Evolutionary conservation across 2,888 invertebrate genomes (phyloP).

Genomic region (Leucophora obtusa): DNA sequence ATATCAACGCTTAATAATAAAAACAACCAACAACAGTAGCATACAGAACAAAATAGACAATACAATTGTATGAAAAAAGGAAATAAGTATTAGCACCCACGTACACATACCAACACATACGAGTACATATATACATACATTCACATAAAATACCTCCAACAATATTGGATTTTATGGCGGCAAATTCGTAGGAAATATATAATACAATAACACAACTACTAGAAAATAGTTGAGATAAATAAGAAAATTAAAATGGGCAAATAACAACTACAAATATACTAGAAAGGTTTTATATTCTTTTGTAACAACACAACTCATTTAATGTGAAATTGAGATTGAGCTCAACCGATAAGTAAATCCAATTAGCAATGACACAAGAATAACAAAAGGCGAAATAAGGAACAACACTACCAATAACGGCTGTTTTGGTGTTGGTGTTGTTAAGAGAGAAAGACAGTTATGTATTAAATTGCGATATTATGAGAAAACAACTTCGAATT

Average conservation of each 20-base stretch:
- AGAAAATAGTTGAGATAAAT: neutral
- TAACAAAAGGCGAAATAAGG: constrained; percentile 9
- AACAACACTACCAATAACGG: constrained; percentile 24
- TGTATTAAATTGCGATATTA: neutral
- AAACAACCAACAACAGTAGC: constrained; percentile 6
- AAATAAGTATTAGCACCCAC: constrained; percentile 9
- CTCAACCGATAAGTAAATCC: constrained; percentile 66
- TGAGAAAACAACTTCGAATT: neutral
- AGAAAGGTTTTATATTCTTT: neutral
- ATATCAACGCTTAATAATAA: constrained; percentile 20
- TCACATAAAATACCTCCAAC: neutral
- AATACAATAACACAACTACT: neutral
- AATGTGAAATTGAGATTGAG: constrained; percentile 66
- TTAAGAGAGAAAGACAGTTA: neutral
- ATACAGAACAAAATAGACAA: neutral
- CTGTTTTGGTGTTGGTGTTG: neutral
- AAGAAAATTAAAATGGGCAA: constrained; percentile 1
- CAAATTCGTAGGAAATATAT: neutral
- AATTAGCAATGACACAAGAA: constrained; percentile 62
- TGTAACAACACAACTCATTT: constrained; percentile 58
- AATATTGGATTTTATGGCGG: constrained; percentile 13
- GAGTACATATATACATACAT: constrained; percentile 7
- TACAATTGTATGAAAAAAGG: neutral
- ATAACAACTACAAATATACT: neutral
- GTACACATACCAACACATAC: neutral